Percentiles rank a stretch among this genome's conserved stretches.
Evolutionary conservation across 2,888 invertebrate genomes (phyloP).

Genomic region (Perizoma affinitatum): DNA sequence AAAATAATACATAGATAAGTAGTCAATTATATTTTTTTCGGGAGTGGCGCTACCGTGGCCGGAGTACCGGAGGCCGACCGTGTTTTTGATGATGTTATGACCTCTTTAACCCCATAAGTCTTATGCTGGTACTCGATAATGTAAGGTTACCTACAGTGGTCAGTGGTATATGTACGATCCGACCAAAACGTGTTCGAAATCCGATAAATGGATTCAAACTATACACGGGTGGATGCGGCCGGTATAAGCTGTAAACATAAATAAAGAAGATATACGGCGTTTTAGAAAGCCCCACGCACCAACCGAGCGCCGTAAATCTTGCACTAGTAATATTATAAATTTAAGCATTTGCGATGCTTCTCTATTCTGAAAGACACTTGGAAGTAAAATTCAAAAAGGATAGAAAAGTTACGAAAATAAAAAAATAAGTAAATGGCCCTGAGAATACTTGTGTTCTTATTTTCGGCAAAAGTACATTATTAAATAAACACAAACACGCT

Average conservation of each 20-base stretch:
- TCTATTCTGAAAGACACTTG: conserved; percentile 8
- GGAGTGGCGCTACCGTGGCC: no score
- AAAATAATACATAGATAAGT: no score
- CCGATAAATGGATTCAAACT: conserved; percentile 81
- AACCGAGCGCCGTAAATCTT: conserved; percentile 70
- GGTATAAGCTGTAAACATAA: conserved; percentile 81
- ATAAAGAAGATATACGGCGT: conserved; percentile 79
- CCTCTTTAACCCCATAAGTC: no score
- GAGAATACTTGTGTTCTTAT: no score
- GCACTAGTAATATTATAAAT: conserved; percentile 72
- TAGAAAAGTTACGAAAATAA: not conserved
- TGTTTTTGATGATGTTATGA: no score
- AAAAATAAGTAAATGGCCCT: no score
- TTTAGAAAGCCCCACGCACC: conserved; percentile 81
- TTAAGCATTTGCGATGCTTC: conserved; percentile 43
- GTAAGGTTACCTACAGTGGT: no score
- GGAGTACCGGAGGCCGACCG: no score
- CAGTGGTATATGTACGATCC: conserved; percentile 50
- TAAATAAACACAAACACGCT: no score
- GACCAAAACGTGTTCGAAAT: conserved; percentile 77
- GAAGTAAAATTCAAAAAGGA: not conserved
- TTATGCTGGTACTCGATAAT: no score
- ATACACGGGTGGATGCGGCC: conserved; percentile 72
- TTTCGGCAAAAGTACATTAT: no score
- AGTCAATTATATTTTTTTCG: no score